phyloP scores from a whole-genome alignment of 2,888 invertebrate species.

The Ptilodon capucinus region DNA sequence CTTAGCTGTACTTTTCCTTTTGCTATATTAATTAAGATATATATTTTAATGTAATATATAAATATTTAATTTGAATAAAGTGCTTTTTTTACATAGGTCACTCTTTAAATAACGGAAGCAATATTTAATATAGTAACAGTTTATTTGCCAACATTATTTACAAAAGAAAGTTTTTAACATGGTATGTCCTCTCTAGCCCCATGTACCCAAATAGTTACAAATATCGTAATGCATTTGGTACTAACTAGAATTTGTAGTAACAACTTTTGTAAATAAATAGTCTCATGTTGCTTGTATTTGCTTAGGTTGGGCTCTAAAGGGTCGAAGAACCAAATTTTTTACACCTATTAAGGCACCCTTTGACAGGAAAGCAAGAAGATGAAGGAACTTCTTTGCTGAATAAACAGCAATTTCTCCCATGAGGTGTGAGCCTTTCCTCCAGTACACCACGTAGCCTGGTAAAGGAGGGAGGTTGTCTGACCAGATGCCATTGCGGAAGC shows the following conservation, averaged over 20 bases:
- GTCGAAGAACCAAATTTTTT: constrained; percentile 55
- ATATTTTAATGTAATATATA: constrained; percentile 82
- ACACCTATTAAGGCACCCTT: constrained; percentile 57
- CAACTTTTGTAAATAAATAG: constrained; percentile 48
- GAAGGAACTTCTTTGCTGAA: constrained; percentile 48
- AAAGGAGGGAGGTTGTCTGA: constrained; percentile 69
- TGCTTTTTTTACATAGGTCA: constrained; percentile 70
- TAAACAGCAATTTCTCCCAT: constrained; percentile 42
- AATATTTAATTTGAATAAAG: constrained; percentile 82
- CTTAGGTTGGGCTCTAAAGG: constrained; percentile 56
- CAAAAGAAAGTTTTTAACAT: constrained; percentile 47
- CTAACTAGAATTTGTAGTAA: constrained; percentile 42
- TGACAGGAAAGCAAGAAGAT: constrained; percentile 44
- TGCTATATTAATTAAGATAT: constrained; percentile 80
- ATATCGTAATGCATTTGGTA: constrained; percentile 48
- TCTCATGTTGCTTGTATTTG: constrained; percentile 64
- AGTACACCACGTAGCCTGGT: constrained; percentile 61
- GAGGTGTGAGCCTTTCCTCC: constrained; percentile 62
- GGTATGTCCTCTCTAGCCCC: constrained; percentile 34
- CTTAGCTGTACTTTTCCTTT: constrained; percentile 77
- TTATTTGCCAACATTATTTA: constrained; percentile 68
- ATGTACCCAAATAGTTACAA: constrained; percentile 54
- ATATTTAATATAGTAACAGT: constrained; percentile 33
- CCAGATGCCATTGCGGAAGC: constrained; percentile 71
- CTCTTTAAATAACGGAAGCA: constrained; percentile 9